phyloP scores from a whole-genome alignment of 2,113 vertebrate species.

The Noturus placidus region DNA sequence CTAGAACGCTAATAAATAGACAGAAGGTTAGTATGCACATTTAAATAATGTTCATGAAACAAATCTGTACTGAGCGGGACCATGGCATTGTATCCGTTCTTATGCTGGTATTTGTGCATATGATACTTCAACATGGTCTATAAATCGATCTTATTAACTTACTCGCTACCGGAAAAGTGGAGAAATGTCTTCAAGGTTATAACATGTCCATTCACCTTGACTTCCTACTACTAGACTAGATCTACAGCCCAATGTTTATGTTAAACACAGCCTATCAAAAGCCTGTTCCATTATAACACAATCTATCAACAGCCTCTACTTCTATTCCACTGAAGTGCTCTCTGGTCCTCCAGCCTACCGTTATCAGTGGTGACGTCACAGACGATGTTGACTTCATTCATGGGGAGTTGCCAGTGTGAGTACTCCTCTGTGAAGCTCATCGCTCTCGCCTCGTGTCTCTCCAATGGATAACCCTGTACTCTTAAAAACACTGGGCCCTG shows the following conservation, averaged over 20 bases:
- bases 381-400: constrained; percentile 87
- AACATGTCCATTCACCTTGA: not conserved
- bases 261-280: not conserved
- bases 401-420: constrained; percentile 85
- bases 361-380: constrained; percentile 81
- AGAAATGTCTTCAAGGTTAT: not conserved
- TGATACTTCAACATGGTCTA: not conserved
- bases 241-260: not conserved
- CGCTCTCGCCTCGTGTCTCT: constrained; percentile 81
- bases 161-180: not conserved
- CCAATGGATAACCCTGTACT: constrained; percentile 83
- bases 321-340: not conserved
- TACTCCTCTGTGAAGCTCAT: constrained; percentile 89
- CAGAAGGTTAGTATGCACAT: not conserved
- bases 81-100: not conserved
- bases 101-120: not conserved
- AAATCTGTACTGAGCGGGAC: not conserved
- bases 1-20: not conserved
- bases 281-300: not conserved
- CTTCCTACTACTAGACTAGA: not conserved
- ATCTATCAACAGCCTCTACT: not conserved
- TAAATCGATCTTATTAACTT: not conserved
- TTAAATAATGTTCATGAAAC: not conserved
- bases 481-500: constrained; percentile 88
- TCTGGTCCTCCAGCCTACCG: constrained; percentile 69